phyloP scores from a whole-genome alignment of 2,797 vertebrate genomes.

The Sylvia borin region DNA sequence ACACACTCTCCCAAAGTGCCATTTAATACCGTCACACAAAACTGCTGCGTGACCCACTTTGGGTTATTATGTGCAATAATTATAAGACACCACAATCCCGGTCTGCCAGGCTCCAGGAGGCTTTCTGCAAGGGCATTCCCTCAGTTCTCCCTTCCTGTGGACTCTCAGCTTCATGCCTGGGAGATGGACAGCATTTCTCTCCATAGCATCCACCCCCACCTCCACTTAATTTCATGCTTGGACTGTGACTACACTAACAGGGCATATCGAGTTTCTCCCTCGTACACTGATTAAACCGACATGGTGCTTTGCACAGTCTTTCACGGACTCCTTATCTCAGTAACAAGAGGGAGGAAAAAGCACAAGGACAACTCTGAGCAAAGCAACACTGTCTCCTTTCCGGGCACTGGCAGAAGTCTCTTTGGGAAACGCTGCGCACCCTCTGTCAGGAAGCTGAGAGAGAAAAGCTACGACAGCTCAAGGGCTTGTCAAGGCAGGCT shows the following conservation, averaged over 20 bases:
- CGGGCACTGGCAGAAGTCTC: constrained; percentile 8
- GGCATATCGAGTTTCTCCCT: constrained; percentile 72
- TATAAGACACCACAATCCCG: background rate
- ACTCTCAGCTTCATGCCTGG: background rate
- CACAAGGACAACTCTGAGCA: constrained; percentile 66
- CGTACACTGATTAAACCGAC: constrained; percentile 64
- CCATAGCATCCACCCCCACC: constrained; percentile 34
- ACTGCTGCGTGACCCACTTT: constrained; percentile 25
- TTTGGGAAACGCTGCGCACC: background rate
- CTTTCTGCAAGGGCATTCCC: constrained; percentile 43
- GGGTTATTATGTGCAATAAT: constrained; percentile 20
- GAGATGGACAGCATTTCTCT: constrained; percentile 39
- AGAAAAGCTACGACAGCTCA: background rate
- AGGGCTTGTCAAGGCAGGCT: background rate
- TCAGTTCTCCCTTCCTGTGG: background rate
- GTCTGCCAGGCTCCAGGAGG: constrained; percentile 50
- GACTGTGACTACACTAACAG: constrained; percentile 59
- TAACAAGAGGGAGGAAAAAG: constrained; percentile 62
- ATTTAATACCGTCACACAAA: constrained; percentile 35
- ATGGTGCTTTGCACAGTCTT: constrained; percentile 76
- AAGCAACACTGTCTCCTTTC: constrained; percentile 28
- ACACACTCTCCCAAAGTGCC: background rate
- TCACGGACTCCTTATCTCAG: constrained; percentile 72
- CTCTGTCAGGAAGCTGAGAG: background rate
- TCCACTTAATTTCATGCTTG: constrained; percentile 55